A percentile compares a stretch with the other conserved stretches of the same genome.
These are phyloP conservation scores for Dysmachus trigonus DNA, from an alignment of 2,888 invertebrate genomes.

Conservation along the genomic window DNA sequence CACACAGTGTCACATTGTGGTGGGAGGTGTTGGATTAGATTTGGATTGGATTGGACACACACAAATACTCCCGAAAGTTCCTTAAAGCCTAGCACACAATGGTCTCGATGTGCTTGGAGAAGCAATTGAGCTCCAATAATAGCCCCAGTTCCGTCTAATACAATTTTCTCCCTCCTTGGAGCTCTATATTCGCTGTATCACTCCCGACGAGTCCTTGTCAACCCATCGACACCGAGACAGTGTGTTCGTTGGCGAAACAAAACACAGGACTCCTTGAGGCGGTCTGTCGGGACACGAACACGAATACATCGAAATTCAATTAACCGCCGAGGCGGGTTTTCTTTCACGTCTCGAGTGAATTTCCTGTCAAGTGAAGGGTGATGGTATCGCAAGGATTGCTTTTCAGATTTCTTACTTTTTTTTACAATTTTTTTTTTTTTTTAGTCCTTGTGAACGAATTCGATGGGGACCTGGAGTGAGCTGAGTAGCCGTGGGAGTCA, in stretches of 20 bases:
- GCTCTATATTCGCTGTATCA: background rate
- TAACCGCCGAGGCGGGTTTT: background rate
- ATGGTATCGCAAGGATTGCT: constrained; percentile 30
- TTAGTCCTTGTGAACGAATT: background rate
- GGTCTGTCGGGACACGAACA: background rate
- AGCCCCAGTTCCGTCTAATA: constrained; percentile 13
- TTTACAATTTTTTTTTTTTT: background rate
- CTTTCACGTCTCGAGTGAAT: constrained; percentile 29
- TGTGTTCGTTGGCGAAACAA: constrained; percentile 2
- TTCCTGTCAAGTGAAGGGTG: constrained; percentile 28
- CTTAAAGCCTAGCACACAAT: background rate
- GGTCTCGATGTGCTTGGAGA: constrained; percentile 23
- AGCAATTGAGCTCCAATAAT: constrained; percentile 24
- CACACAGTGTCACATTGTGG: background rate
- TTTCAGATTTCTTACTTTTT: background rate
- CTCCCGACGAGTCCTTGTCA: background rate
- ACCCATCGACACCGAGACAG: background rate
- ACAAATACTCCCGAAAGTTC: background rate
- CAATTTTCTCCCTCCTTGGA: background rate
- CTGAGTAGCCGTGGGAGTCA: background rate
- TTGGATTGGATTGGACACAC: background rate
- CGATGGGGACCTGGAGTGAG: background rate
- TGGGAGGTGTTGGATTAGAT: background rate
- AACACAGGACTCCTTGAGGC: background rate
- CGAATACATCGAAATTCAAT: constrained; percentile 26